phyloP scores from a whole-genome alignment of 2,888 invertebrate genomes.

The Melinopterus prodromus region DNA sequence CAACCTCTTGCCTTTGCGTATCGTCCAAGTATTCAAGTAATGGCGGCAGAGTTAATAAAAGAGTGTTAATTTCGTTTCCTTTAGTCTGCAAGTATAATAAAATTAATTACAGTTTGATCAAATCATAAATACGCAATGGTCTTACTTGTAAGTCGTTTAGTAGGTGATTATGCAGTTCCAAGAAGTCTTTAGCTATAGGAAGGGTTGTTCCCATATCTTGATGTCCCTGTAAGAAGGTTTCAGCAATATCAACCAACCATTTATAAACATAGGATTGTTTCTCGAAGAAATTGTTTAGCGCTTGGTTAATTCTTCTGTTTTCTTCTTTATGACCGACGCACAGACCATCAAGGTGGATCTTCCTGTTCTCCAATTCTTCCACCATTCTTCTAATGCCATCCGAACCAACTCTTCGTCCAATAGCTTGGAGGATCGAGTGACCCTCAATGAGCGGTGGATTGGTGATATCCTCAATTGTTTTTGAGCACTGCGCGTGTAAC shows the following conservation, averaged over 20 bases:
- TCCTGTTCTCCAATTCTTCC: conserved; percentile 78
- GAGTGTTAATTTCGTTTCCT: conserved; percentile 72
- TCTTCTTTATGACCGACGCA: conserved; percentile 75
- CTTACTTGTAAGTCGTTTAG: conserved; percentile 77
- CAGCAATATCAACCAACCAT: conserved; percentile 79
- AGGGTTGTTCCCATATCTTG: conserved; percentile 77
- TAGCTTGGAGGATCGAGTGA: conserved; percentile 74
- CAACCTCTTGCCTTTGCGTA: conserved; percentile 69
- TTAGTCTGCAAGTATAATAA: conserved; percentile 63
- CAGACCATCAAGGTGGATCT: conserved; percentile 69
- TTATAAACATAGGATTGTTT: conserved; percentile 74
- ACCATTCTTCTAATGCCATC: conserved; percentile 72
- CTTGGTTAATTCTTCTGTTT: conserved; percentile 73
- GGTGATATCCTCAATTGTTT: conserved; percentile 73
- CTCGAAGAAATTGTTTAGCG: conserved; percentile 73
- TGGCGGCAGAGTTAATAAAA: conserved; percentile 69
- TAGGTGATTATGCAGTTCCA: conserved; percentile 76
- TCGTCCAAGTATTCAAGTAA: conserved; percentile 72
- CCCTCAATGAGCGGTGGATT: conserved; percentile 75
- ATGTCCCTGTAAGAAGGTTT: conserved; percentile 76
- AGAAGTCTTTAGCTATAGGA: conserved; percentile 74
- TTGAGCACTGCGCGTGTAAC: conserved; percentile 71
- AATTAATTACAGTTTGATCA: not conserved
- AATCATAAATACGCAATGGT: not conserved
- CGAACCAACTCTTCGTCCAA: conserved; percentile 70